Conservation (phyloP, 2,113 vertebrate species). For the Gallinago jamesoni region DNA sequence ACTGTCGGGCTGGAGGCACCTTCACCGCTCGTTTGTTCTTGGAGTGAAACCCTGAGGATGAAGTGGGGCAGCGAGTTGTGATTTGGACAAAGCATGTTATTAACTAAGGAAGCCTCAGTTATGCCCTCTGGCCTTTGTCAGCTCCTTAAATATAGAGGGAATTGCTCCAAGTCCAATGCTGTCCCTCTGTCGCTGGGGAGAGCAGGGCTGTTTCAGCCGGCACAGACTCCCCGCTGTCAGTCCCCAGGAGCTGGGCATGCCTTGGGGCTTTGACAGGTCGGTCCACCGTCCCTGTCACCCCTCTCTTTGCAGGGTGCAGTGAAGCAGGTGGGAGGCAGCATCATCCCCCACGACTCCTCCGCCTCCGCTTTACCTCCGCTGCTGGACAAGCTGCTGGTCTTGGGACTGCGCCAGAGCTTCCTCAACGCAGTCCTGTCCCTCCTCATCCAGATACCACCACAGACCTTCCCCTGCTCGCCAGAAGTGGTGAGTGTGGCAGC, state of each 20-base stretch:
- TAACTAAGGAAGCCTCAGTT: neutral
- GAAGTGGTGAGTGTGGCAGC: neutral
- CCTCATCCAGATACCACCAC: neutral
- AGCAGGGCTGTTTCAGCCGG: neutral
- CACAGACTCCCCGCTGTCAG: fast-evolving
- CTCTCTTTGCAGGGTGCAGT: neutral
- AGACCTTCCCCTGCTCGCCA: neutral
- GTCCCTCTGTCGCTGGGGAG: neutral
- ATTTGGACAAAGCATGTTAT: neutral
- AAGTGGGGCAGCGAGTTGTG: neutral
- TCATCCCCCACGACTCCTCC: conserved; percentile 2
- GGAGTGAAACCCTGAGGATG: neutral
- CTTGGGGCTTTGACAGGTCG: fast-evolving
- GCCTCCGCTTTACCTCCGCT: neutral
- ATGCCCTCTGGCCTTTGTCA: fast-evolving
- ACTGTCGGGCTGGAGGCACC: neutral
- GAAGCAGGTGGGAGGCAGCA: conserved; percentile 5
- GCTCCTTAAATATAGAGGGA: neutral
- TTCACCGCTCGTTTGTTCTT: fast-evolving
- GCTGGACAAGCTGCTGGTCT: neutral
- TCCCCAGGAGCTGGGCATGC: fast-evolving
- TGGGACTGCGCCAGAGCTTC: neutral
- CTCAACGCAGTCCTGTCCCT: neutral
- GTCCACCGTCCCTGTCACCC: fast-evolving
- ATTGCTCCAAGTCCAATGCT: fast-evolving